phyloP scores from a whole-genome alignment of 1,140 invertebrate species.

The Frieseomelitta varia region DNA sequence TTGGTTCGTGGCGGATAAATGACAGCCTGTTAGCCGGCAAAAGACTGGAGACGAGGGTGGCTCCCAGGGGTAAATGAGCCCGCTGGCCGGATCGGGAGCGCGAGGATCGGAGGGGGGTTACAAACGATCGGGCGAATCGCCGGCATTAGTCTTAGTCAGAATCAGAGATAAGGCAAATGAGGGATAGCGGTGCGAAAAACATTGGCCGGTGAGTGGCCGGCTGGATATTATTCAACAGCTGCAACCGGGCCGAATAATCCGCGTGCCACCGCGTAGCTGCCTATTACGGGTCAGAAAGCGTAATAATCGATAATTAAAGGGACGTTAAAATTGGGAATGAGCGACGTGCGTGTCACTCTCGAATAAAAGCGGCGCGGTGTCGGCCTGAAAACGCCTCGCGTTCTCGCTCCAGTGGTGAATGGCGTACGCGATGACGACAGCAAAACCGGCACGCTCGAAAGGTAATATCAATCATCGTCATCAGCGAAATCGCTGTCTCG shows the following conservation, averaged over 20 bases:
- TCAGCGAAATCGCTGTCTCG: conserved; percentile 35
- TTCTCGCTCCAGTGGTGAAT: neutral
- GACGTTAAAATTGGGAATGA: conserved; percentile 26
- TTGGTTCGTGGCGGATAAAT: conserved; percentile 68
- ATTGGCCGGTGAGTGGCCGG: conserved; percentile 39
- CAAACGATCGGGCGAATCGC: conserved; percentile 76
- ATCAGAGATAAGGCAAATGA: conserved; percentile 77
- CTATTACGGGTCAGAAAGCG: conserved; percentile 49
- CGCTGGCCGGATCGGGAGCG: conserved; percentile 36
- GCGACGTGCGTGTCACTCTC: neutral
- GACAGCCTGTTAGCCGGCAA: conserved; percentile 66
- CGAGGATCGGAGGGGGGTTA: conserved; percentile 66
- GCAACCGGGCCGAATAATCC: conserved; percentile 59
- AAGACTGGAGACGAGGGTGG: conserved; percentile 61
- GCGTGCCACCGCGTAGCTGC: conserved; percentile 9
- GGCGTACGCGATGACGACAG: conserved; percentile 15
- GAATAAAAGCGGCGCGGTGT: conserved; percentile 1
- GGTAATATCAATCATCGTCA: conserved; percentile 37
- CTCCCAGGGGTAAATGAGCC: conserved; percentile 61
- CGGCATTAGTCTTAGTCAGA: conserved; percentile 77
- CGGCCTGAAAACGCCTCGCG: conserved; percentile 8
- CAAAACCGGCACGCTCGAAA: neutral
- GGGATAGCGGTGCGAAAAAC: conserved; percentile 69
- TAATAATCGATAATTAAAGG: conserved; percentile 59
- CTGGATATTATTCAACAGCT: conserved; percentile 56